phyloP scores from a whole-genome alignment of 2,113 vertebrate genomes.

The Chroicocephalus ridibundus region DNA sequence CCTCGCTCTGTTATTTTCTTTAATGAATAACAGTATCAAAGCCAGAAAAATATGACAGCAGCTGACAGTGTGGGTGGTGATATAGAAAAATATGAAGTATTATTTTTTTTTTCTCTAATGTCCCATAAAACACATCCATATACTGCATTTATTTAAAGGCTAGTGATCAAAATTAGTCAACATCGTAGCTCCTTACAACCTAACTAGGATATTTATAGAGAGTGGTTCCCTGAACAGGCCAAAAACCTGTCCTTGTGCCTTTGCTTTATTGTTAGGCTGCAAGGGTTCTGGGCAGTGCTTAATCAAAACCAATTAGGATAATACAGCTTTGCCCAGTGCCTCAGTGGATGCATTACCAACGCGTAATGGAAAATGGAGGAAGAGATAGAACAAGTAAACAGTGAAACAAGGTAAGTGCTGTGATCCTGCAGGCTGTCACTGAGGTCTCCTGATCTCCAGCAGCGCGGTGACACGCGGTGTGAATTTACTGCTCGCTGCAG shows the following conservation, averaged over 20 bases:
- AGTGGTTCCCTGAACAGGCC: background rate
- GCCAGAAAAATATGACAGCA: slow-evolving; percentile 27
- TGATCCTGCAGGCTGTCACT: background rate
- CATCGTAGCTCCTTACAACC: background rate
- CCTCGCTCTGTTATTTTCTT: background rate
- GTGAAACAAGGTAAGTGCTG: background rate
- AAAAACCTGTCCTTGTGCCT: background rate
- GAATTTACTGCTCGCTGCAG: background rate
- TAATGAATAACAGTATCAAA: slow-evolving; percentile 6
- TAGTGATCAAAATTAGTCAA: background rate
- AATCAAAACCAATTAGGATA: background rate
- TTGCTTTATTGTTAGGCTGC: background rate
- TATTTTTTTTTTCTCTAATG: background rate
- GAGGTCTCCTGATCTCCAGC: background rate
- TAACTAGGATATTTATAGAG: background rate
- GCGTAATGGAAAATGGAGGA: rapidly evolving
- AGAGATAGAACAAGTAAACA: background rate
- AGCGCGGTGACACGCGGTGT: rapidly evolving
- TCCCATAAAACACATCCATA: background rate
- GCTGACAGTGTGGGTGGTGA: slow-evolving; percentile 16
- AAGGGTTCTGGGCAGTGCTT: background rate
- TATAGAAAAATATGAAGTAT: background rate
- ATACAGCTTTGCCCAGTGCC: background rate
- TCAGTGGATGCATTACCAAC: background rate
- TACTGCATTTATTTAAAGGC: background rate